A percentile compares a stretch with the other conserved stretches of the same genome.
phyloP scores from a whole-genome alignment of 2,797 vertebrate species.

The Acanthopagrus latus region DNA sequence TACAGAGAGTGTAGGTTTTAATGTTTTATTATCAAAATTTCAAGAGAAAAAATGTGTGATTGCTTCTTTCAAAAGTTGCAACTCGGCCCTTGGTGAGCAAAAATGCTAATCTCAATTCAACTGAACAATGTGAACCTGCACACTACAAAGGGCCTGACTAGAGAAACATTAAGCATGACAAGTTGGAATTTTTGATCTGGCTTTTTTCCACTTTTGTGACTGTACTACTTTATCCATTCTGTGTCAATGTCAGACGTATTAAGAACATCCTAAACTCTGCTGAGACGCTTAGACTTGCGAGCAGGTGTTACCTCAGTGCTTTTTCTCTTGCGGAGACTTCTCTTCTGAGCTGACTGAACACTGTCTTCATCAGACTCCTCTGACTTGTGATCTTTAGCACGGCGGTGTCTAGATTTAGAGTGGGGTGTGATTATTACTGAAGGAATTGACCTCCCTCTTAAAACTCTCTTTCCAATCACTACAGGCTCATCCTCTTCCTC shows the following conservation, averaged over 20 bases:
- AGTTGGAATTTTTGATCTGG: not conserved
- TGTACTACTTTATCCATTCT: not conserved
- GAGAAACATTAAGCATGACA: not conserved
- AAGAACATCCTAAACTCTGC: constrained; percentile 30
- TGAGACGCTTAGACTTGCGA: constrained; percentile 54
- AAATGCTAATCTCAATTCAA: not conserved
- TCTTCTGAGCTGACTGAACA: constrained; percentile 3
- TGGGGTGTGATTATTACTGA: constrained; percentile 28
- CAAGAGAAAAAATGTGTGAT: not conserved
- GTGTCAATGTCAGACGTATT: not conserved
- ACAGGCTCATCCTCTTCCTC: constrained; percentile 33
- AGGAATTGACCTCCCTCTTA: constrained; percentile 51
- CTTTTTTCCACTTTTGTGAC: not conserved
- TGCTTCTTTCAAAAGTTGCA: not conserved
- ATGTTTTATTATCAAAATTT: not conserved
- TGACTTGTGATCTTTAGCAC: constrained; percentile 1
- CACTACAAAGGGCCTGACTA: not conserved
- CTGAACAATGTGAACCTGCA: not conserved
- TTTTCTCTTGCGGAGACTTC: constrained; percentile 55
- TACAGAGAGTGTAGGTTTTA: not conserved
- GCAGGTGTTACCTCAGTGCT: constrained; percentile 28
- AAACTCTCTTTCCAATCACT: constrained; percentile 32
- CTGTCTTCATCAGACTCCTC: constrained; percentile 32
- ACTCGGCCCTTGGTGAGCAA: too few species aligned
- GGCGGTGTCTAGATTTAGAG: constrained; percentile 24